Conservation (phyloP, 2,797 vertebrate species). For the Emydoidea blandingii region DNA sequence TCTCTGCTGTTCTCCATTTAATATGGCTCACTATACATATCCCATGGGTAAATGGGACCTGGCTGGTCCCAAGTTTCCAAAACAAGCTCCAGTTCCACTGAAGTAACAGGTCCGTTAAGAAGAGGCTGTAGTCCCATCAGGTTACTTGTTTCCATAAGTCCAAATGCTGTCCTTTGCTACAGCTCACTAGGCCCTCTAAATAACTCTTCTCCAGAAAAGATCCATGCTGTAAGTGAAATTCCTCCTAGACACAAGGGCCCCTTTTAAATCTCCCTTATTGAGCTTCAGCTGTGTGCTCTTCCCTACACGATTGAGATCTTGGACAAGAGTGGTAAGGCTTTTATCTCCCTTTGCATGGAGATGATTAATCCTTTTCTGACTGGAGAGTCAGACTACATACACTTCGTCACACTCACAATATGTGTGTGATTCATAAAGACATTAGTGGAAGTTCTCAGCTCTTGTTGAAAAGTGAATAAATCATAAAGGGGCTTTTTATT, state of each 20-base stretch:
- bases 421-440: not conserved
- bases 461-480: not conserved
- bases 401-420: not conserved
- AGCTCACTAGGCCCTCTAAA: not conserved
- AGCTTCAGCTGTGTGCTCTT: rapidly evolving
- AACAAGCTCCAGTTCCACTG: not conserved
- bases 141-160: not conserved
- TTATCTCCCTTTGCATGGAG: not conserved
- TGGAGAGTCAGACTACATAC: not conserved
- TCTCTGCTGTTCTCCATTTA: not conserved
- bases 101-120: not conserved
- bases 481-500: not conserved
- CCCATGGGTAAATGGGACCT: not conserved
- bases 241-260: not conserved
- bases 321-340: not conserved
- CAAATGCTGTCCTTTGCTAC: not conserved
- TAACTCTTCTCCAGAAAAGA: not conserved
- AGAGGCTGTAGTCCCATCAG: not conserved
- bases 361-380: not conserved
- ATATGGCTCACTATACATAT: not conserved
- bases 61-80: not conserved
- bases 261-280: not conserved
- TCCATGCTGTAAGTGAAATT: not conserved
- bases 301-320: rapidly evolving
- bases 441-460: not conserved